Evolutionary conservation across 35 echinoderm and acorn worm species (phyloP).

Genomic region (Strongylocentrotus purpuratus): DNA sequence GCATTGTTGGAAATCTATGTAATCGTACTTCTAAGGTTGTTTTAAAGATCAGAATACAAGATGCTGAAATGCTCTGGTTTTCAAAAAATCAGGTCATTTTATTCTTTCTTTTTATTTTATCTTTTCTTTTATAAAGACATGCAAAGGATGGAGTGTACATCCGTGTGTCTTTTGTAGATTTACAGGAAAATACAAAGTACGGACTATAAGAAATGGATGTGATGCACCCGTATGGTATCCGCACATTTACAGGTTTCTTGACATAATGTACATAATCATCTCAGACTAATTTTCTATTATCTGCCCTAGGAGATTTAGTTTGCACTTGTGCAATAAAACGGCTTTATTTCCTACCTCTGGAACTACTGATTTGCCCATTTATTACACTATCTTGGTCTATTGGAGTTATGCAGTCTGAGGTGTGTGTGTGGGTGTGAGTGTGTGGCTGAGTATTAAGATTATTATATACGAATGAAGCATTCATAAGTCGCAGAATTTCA

Average conservation of each 20-base stretch:
- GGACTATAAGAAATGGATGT: constrained; percentile 38
- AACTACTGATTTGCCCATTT: constrained; percentile 12
- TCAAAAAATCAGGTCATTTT: constrained; percentile 52
- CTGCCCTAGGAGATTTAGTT: constrained; percentile 55
- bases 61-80: neutral
- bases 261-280: constrained; percentile 55
- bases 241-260: constrained; percentile 48
- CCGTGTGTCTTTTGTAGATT: constrained; percentile 45
- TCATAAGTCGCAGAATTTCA: neutral
- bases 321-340: constrained; percentile 57
- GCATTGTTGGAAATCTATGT: constrained; percentile 46
- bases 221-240: constrained; percentile 47
- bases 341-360: constrained; percentile 55
- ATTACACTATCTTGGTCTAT: constrained; percentile 26
- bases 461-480: neutral
- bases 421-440: neutral
- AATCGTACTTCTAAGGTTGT: constrained; percentile 42
- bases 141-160: constrained; percentile 46
- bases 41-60: constrained; percentile 40
- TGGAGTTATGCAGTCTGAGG: neutral
- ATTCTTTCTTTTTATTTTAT: constrained; percentile 3
- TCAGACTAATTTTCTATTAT: constrained; percentile 57
- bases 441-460: too few species aligned
- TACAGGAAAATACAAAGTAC: constrained; percentile 24
- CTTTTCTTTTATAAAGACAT: constrained; percentile 34